These are phyloP conservation scores for Ictidomys tridecemlineatus DNA, from an alignment of 2,113 vertebrate species.

Conservation along the genomic window DNA sequence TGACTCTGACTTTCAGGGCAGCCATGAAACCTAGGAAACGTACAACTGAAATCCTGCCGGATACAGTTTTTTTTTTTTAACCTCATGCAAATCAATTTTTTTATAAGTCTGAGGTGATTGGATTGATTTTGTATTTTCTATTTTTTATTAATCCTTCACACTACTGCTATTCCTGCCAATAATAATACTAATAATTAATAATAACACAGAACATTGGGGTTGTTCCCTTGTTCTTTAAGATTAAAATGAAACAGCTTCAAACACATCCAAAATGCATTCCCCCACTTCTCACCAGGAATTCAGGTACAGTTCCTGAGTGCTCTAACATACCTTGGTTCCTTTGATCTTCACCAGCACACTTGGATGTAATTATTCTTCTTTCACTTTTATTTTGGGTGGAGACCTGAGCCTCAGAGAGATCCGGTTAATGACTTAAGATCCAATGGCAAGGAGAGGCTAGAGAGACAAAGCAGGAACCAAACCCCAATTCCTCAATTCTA, in stretches of 20 bases:
- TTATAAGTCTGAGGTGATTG: background rate
- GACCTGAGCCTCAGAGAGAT: background rate
- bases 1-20: background rate
- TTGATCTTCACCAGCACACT: background rate
- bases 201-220: background rate
- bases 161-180: background rate
- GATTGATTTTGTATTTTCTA: slow-evolving; percentile 8
- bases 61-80: background rate
- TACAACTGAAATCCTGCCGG: background rate
- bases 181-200: background rate
- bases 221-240: background rate
- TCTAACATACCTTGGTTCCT: background rate
- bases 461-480: background rate
- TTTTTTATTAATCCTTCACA: background rate
- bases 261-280: background rate
- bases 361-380: background rate
- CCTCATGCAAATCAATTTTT: background rate
- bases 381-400: background rate
- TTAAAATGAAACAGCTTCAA: background rate
- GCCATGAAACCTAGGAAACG: background rate
- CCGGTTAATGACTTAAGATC: background rate
- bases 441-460: background rate
- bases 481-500: background rate
- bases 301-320: background rate
- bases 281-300: background rate